These are phyloP conservation scores for Allolobophora icterica DNA, from an alignment of 2,888 invertebrate species.

Conservation along the genomic window DNA sequence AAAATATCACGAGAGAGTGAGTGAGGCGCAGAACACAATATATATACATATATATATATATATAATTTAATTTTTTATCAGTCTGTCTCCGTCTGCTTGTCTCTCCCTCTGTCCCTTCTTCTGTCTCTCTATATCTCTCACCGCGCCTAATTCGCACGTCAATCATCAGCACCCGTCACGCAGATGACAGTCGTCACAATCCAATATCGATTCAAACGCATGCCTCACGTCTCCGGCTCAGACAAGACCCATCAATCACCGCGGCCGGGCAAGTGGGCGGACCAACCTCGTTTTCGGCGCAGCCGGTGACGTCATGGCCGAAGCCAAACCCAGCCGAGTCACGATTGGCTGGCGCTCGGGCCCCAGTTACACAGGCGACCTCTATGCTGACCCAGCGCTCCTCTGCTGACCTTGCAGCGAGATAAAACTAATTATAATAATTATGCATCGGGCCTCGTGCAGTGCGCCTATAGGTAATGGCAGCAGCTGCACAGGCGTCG, in stretches of 20 bases:
- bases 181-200: slow-evolving; percentile 19
- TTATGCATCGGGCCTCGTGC: not conserved
- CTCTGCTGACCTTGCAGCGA: not conserved
- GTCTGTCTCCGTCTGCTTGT: not conserved
- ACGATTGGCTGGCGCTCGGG: slow-evolving; percentile 22
- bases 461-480: not conserved
- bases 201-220: slow-evolving; percentile 24
- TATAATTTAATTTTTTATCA: not conserved
- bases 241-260: slow-evolving; percentile 13
- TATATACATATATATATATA: not conserved
- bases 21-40: too few species aligned
- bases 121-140: not conserved
- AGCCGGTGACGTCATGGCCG: slow-evolving; percentile 5
- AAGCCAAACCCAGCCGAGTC: not conserved
- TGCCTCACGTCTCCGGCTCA: not conserved
- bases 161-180: not conserved
- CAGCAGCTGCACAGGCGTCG: not conserved
- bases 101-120: not conserved
- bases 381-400: not conserved
- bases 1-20: too few species aligned
- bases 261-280: not conserved
- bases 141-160: not conserved
- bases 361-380: slow-evolving; percentile 10
- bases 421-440: not conserved
- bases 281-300: not conserved